Conservation (phyloP, 2,797 vertebrate genomes). For the Pyrocephalus nanus region DNA sequence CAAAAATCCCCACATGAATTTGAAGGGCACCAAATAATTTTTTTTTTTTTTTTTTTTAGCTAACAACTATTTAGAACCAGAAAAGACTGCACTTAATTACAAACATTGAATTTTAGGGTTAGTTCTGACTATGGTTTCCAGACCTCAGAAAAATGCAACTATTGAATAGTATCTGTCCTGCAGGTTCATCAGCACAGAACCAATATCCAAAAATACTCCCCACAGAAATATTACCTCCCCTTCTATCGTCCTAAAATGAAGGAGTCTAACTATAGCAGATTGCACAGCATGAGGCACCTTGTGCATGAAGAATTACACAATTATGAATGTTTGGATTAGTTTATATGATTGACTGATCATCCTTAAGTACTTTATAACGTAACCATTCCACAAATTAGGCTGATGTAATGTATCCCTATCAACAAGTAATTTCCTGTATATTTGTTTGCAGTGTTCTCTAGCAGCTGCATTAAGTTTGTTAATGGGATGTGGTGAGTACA, state of each 20-base stretch:
- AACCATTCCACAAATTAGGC: constrained; percentile 48
- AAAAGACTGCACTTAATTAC: neutral
- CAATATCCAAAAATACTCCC: neutral
- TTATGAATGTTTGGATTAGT: constrained; percentile 36
- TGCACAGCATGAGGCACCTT: neutral
- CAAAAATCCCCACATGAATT: neutral
- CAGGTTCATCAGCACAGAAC: neutral
- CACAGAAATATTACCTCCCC: neutral
- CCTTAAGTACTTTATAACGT: constrained; percentile 40
- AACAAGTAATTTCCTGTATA: constrained; percentile 48
- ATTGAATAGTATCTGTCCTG: neutral
- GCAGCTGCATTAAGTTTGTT: constrained; percentile 31
- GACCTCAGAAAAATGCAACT: neutral
- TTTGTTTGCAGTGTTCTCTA: constrained; percentile 43
- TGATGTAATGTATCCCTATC: constrained; percentile 22
- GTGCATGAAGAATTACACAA: constrained; percentile 10
- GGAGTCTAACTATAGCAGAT: constrained; percentile 7
- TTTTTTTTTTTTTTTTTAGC: neutral
- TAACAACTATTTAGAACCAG: neutral
- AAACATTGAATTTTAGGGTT: neutral
- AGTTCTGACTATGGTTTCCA: neutral
- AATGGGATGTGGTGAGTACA: neutral
- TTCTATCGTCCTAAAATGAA: constrained; percentile 14
- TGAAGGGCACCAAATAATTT: neutral
- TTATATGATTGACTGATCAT: constrained; percentile 56